Evolutionary conservation across 2,888 invertebrate genomes (phyloP), one percentile per base, ranked within the genome.

Genomic region (Nebria brevicollis): DNA sequence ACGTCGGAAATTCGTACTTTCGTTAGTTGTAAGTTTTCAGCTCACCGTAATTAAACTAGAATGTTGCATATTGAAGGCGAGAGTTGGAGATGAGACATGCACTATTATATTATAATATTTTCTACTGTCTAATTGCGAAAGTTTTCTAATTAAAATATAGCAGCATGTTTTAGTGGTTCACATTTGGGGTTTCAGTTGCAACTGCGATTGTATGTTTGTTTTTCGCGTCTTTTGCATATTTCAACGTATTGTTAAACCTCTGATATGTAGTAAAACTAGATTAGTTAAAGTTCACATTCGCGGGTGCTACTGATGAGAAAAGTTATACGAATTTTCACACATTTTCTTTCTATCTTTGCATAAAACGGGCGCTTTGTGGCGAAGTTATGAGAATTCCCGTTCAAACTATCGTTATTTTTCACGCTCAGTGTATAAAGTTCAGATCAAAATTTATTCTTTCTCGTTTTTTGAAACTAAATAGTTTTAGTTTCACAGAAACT

Each of bases 81-180:
- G 2, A 13, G 7, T 34, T 34, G 34, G 25, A 70, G 77, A 77
- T 72, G 77, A 70, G 77, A 78, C 73, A 6, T 65, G 41, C 73
- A 78, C 78, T 78, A 78, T 78, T 78, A 78, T 78, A 78, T 78
- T 78, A 78, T 78, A 72, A 78, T 78, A 78, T 78, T 78, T 78
- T 78, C 65, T 66, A 66, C 72, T 66, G 72, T 78, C 73, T 78
- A 78, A 78, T 78, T 78, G 78, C 78, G 41, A 78, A 78, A 78
- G 41, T 78, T 78, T 78, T 78, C 73, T 73, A 78, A 78, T 78
- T 78, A 78, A 73, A 73, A 78, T 73, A 78, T 66, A 72, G 73
- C 72, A 20, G 78, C 73, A 72, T 73, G 78, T 77, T 77, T 11
- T 54, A 11, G 54, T 54, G 54, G 54, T 7, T 54, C 54, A 54